phyloP scores from a whole-genome alignment of 2,113 vertebrate genomes.

The Pseudois nayaur region DNA sequence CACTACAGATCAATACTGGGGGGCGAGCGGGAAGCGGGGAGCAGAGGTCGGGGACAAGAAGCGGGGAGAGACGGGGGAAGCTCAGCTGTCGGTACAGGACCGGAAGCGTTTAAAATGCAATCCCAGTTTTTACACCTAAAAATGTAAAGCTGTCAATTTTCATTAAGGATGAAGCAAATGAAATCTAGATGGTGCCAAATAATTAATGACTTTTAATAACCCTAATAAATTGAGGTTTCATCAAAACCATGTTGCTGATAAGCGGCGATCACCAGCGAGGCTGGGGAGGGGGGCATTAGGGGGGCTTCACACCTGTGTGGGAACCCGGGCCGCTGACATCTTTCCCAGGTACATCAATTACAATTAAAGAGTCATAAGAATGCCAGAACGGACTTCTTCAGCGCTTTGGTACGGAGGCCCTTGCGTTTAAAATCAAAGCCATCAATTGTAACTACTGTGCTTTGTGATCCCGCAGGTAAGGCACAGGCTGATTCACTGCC shows the following conservation, averaged over 20 bases:
- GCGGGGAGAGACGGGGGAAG: neutral
- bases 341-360: constrained; percentile 79
- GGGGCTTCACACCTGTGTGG: constrained; percentile 52
- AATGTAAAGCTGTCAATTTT: constrained; percentile 74
- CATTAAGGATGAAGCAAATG: constrained; percentile 69
- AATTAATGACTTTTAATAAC: constrained; percentile 81
- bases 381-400: constrained; percentile 70
- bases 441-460: constrained; percentile 77
- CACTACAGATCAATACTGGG: neutral
- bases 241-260: constrained; percentile 74
- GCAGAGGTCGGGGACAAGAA: neutral
- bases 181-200: constrained; percentile 74
- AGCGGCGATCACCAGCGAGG: constrained; percentile 33
- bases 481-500: constrained; percentile 73
- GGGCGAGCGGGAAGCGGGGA: neutral
- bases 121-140: constrained; percentile 61
- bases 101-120: constrained; percentile 62
- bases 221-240: constrained; percentile 79
- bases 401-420: constrained; percentile 63
- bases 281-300: neutral
- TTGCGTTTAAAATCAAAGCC: constrained; percentile 75
- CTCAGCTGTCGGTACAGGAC: neutral
- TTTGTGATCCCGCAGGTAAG: constrained; percentile 67
- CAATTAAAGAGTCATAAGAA: constrained; percentile 79
- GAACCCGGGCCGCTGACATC: constrained; percentile 65